phyloP scores from a whole-genome alignment of 2,797 vertebrate genomes.

The Pitangus sulphuratus region DNA sequence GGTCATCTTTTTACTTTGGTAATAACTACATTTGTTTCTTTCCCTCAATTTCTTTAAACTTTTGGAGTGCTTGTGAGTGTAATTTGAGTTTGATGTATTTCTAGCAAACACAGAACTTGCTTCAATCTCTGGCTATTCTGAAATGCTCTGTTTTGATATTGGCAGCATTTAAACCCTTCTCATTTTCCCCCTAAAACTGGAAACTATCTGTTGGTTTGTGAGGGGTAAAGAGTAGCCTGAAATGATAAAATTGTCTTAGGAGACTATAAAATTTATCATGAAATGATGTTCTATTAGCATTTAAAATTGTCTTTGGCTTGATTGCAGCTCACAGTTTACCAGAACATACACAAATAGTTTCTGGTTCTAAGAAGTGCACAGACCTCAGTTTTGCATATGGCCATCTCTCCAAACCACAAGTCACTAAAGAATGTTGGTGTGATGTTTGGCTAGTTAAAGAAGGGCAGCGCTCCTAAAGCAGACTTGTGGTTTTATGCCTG shows the following conservation, averaged over 20 bases:
- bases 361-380: conserved; percentile 42
- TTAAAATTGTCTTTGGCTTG: conserved; percentile 49
- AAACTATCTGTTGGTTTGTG: conserved; percentile 27
- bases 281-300: background rate
- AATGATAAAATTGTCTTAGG: conserved; percentile 24
- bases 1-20: background rate
- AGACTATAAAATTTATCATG: conserved; percentile 4
- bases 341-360: conserved; percentile 54
- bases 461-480: conserved; percentile 41
- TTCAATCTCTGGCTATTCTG: background rate
- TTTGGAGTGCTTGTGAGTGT: background rate
- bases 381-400: conserved; percentile 43
- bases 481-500: conserved; percentile 48
- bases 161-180: conserved; percentile 22
- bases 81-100: conserved; percentile 28
- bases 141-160: conserved; percentile 10
- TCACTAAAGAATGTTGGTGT: conserved; percentile 58
- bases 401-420: conserved; percentile 35
- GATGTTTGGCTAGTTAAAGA: conserved; percentile 32
- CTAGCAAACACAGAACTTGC: conserved; percentile 17
- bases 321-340: conserved; percentile 50
- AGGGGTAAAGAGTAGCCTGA: background rate
- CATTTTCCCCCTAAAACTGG: conserved; percentile 26
- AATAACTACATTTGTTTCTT: background rate
- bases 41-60: background rate